Evolutionary conservation across 1,140 invertebrate genomes (phyloP).

Genomic region (Oreohelix idahoensis): DNA sequence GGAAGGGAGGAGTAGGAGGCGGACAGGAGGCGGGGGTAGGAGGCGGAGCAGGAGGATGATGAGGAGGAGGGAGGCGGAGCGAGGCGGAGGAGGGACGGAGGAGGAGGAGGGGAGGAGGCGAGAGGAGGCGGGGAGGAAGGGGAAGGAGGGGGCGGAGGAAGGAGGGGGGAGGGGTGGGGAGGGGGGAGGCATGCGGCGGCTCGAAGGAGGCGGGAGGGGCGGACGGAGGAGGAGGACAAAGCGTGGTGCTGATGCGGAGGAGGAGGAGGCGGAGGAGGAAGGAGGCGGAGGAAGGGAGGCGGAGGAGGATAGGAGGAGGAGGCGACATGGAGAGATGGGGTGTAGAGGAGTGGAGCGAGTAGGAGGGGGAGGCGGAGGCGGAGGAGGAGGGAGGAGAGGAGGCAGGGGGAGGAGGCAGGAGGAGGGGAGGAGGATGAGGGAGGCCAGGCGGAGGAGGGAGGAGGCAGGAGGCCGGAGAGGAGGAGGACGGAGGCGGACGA

Average conservation of each 20-base stretch:
- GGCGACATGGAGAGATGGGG: not conserved
- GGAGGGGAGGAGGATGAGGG: not conserved
- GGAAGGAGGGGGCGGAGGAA: too few species aligned
- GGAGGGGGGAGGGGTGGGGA: too few species aligned
- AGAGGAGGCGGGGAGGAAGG: too few species aligned
- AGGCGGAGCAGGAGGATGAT: not conserved
- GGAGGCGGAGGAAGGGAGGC: not conserved
- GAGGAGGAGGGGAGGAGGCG: too few species aligned
- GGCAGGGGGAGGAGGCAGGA: not conserved
- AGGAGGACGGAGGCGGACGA: not conserved
- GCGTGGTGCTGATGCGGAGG: too few species aligned
- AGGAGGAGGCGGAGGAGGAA: too few species aligned
- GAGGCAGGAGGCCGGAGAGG: not conserved
- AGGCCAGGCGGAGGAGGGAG: not conserved
- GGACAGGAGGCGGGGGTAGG: not conserved
- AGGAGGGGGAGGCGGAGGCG: not conserved
- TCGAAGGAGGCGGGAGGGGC: too few species aligned
- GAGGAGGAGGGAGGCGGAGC: too few species aligned
- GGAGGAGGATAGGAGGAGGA: not conserved
- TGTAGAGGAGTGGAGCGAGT: not conserved
- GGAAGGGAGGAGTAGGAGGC: not conserved
- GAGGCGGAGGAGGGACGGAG: too few species aligned
- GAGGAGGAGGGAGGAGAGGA: not conserved
- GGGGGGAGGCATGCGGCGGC: too few species aligned
- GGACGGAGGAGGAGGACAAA: too few species aligned